These are phyloP conservation scores for Piprites chloris DNA, from an alignment of 2,113 vertebrate species.

Conservation along the genomic window DNA sequence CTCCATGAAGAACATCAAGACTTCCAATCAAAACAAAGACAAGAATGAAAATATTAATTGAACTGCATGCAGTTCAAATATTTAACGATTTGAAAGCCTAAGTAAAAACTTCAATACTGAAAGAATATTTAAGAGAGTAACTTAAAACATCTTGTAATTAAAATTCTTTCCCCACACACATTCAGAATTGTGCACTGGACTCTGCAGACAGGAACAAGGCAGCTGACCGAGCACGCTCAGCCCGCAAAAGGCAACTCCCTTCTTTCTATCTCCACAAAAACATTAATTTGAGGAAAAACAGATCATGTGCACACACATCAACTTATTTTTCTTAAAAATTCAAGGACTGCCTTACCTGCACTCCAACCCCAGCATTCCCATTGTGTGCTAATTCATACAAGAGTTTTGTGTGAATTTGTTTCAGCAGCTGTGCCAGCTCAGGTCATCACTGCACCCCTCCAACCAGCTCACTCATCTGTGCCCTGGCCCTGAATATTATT, in stretches of 20 bases:
- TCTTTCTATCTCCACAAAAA: neutral
- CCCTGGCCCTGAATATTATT: neutral
- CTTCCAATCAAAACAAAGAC: neutral
- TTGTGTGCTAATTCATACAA: neutral
- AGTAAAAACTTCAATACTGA: neutral
- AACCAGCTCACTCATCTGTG: neutral
- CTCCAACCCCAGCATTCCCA: neutral
- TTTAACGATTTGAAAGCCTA: neutral
- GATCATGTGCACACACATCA: neutral
- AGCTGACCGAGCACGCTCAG: neutral
- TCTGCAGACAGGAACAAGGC: neutral
- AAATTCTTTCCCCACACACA: neutral
- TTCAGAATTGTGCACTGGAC: neutral
- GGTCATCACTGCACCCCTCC: neutral
- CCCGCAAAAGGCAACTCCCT: neutral
- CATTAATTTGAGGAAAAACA: neutral
- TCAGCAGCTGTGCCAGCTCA: neutral
- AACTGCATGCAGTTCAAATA: neutral
- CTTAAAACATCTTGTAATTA: neutral
- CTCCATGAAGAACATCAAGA: neutral
- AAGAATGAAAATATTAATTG: neutral
- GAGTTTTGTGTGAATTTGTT: neutral
- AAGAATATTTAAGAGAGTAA: neutral
- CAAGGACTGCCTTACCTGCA: neutral
- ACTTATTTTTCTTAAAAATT: neutral